phyloP scores from a whole-genome alignment of 2,888 invertebrate species.

The Hymenopus coronatus region DNA sequence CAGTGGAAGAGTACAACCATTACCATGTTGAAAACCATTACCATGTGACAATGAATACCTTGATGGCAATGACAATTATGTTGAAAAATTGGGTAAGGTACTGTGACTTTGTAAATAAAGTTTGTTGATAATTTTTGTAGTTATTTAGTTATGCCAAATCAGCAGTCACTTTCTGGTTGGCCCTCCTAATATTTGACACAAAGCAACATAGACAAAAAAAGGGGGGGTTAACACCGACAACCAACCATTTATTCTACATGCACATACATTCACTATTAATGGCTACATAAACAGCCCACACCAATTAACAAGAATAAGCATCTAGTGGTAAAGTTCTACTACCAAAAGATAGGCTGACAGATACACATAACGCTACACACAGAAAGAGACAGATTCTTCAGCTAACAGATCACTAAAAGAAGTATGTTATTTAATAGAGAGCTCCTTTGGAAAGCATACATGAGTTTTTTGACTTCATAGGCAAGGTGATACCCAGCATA shows the following conservation, averaged over 20 bases:
- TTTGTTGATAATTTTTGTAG: no score
- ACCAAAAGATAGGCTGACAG: background rate
- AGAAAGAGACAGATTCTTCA: conserved; percentile 10
- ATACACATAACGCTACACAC: conserved; percentile 11
- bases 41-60: no score
- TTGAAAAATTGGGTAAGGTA: no score
- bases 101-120: no score
- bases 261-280: conserved; percentile 1
- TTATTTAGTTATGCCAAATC: no score
- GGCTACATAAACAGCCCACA: background rate
- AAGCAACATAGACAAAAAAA: conserved; percentile 10
- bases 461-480: conserved; percentile 99
- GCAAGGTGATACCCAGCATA: conserved; percentile 98
- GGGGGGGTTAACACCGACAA: background rate
- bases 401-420: conserved; percentile 22
- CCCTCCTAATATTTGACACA: background rate
- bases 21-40: no score
- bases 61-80: no score
- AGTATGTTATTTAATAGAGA: conserved; percentile 29
- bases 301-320: background rate
- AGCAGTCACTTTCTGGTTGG: no score
- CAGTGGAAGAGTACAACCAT: no score
- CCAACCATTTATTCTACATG: conserved; percentile 9
- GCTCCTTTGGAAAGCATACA: conserved; percentile 67
- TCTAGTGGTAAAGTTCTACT: background rate